Evolutionary conservation across 2,888 invertebrate genomes (phyloP), one percentile per base, ranked within the genome.

Genomic region (Philonicus albiceps): DNA sequence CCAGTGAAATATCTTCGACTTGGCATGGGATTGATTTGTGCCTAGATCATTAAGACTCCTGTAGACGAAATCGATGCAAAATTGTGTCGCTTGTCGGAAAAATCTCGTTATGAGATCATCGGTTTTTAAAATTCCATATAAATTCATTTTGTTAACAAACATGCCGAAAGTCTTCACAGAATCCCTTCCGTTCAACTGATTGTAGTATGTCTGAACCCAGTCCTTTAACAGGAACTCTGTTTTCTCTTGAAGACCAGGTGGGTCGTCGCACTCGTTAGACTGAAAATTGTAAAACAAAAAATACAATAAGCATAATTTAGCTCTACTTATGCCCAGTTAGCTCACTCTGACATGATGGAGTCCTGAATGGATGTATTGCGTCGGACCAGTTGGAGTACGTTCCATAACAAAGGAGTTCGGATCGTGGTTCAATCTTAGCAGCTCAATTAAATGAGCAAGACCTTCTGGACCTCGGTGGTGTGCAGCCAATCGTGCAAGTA

Each of bases 51-150:
- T 94, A 11, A 98, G 93, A 85, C 95, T 95, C 87, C 98, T 95
- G 91, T 98, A 98, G 53, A 98, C 98, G 87, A 97, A 95, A 91
- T 99, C 98, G 2, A 99, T 97, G 92, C 99, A 99, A 94, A 98
- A 96, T 92, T 99, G 98, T 0, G 98, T 98, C 86, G 98, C 98
- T 88, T 99, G 95, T 73, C 99, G 95, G 94, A 99, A 99, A 93
- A 99, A 99, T 87, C 99, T 93, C 0, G 98, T 98, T 88, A 99
- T 98, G 90, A 98, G 94, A 91, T 99, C 99, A 91, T 99, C 99
- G 0, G 98, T 98, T 92, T 99, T 99, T 85, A 99, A 93, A 87
- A 99, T 98, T 4, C 99, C 98, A 89, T 97, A 97, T 90, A 97
- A 95, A 91, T 98, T 98, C 98, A 99, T 98, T 92, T 98, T 97